Evolutionary conservation across 2,797 vertebrate species (phyloP), one percentile per base, ranked within the genome.

Genomic region (Parambassis ranga): DNA sequence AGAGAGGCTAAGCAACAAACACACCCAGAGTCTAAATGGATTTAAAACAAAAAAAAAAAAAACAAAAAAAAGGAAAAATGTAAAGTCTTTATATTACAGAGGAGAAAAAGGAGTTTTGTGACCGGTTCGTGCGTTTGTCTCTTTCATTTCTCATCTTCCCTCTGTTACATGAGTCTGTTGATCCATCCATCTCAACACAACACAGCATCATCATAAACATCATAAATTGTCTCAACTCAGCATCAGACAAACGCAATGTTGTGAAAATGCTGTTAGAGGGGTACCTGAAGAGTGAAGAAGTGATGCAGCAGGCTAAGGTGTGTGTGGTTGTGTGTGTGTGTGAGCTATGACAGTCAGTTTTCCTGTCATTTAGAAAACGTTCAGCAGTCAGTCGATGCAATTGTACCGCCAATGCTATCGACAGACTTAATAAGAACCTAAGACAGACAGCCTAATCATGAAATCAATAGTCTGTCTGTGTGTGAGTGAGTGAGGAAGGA

Each of bases 1-100:
- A 79, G 38, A 63, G 71, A 89, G 78, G 82, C 89, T 90, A 89
- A 89, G 77, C 87, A 90, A 92, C 87, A 90, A 91, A 92, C 88
- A 92, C 88, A 90, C 83, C 53, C 79, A 90, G 84, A 89, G 75
- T 86, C 89, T 71, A 80, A 90, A 90, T 74, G 77, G 79, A 80
- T 66, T 67, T 33, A 58, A 72, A 76, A 81, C 43, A 31, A 58
- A 72, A 76, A 81, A 43, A 31, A 36, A 35, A 16, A 53, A 65
- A 72, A 77, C 39, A 37, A 50, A 46, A 33, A 50, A 50, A 49
- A 42, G 18, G 13, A 65, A 71, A 77, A 61, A 16, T 55, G 65
- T 72, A 75, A 67, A 77, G 49, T 87, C 82, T 91, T 87, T 90
- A 90, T 89, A 91, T 87, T 76, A 88, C 84, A 84, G 72, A 82